These are phyloP conservation scores for Cephus sareptanus DNA, from an alignment of 2,888 invertebrate species.

Conservation along the genomic window DNA sequence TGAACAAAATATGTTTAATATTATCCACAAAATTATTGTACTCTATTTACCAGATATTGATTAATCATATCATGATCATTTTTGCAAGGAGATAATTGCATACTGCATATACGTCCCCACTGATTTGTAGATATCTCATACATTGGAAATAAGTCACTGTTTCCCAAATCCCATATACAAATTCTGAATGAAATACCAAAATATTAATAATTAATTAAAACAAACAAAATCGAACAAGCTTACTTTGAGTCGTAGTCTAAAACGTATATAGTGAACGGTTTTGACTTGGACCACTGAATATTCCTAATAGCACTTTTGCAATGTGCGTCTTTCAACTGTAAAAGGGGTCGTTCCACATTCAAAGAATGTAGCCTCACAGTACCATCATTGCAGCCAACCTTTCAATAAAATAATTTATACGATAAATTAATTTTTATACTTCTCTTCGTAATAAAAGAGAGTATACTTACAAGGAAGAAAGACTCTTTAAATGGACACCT, in stretches of 20 bases:
- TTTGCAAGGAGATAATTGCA: slow-evolving; percentile 65
- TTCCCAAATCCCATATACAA: slow-evolving; percentile 69
- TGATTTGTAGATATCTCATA: slow-evolving; percentile 65
- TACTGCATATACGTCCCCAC: slow-evolving; percentile 58
- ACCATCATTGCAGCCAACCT: slow-evolving; percentile 68
- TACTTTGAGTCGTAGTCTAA: slow-evolving; percentile 65
- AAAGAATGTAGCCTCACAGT: slow-evolving; percentile 67
- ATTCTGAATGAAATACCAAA: slow-evolving; percentile 58
- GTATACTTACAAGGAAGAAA: slow-evolving; percentile 64
- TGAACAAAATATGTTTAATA: slow-evolving; percentile 13
- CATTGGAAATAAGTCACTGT: slow-evolving; percentile 68
- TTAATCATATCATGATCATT: slow-evolving; percentile 50
- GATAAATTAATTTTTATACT: background rate
- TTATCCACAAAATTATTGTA: slow-evolving; percentile 5
- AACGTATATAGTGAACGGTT: slow-evolving; percentile 68
- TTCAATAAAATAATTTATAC: background rate
- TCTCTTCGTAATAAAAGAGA: background rate
- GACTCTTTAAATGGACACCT: slow-evolving; percentile 67
- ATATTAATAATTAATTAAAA: slow-evolving; percentile 1
- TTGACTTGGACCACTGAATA: slow-evolving; percentile 69
- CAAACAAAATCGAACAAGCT: slow-evolving; percentile 14
- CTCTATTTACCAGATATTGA: slow-evolving; percentile 66
- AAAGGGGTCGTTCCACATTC: slow-evolving; percentile 64
- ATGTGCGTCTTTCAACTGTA: slow-evolving; percentile 55
- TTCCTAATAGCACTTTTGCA: slow-evolving; percentile 57